phyloP scores from a whole-genome alignment of 2,113 vertebrate genomes.

The Silurus glanis region DNA sequence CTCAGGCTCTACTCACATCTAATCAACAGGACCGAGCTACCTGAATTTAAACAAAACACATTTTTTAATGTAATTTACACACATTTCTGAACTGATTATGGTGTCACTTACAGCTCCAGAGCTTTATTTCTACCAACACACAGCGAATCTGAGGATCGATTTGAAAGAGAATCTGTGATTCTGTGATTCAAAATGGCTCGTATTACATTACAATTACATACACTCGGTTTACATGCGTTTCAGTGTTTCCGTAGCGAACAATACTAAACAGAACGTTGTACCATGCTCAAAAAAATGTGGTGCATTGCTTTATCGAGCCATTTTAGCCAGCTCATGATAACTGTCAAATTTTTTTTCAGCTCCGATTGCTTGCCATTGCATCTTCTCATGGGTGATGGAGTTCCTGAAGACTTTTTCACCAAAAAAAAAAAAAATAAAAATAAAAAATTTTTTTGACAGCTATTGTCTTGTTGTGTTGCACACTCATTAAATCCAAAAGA shows the following conservation, averaged over 20 bases:
- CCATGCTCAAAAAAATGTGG: not conserved
- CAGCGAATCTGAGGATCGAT: too few species aligned
- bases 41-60: not conserved
- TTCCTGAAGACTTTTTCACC: not conserved
- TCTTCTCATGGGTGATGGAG: not conserved
- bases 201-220: too few species aligned
- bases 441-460: slow-evolving; percentile 11
- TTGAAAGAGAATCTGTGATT: too few species aligned
- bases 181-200: too few species aligned
- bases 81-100: not conserved
- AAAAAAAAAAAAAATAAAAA: not conserved
- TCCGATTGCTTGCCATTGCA: not conserved
- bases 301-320: not conserved
- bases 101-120: not conserved
- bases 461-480: slow-evolving; percentile 22
- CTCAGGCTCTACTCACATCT: not conserved
- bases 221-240: not conserved
- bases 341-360: not conserved
- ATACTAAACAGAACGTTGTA: not conserved
- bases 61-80: not conserved
- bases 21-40: not conserved
- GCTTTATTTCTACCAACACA: too few species aligned
- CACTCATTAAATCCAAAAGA: slow-evolving; percentile 19
- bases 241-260: not conserved
- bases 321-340: not conserved